Evolutionary conservation across 2,888 invertebrate genomes (phyloP).

Genomic region (Buathra laborator): DNA sequence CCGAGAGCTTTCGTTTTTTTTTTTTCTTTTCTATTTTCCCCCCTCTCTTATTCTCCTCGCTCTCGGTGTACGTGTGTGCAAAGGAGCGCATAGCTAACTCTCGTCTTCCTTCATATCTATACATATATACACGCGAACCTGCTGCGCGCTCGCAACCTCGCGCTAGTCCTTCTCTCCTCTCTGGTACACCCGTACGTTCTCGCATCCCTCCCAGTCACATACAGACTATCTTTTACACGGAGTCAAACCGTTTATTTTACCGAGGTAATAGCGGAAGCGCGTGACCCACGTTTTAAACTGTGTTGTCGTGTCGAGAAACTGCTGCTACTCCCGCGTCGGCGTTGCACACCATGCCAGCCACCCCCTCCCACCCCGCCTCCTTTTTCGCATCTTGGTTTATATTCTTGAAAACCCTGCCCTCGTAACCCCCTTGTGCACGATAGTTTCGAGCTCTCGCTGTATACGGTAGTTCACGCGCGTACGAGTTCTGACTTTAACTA

Average conservation of each 20-base stretch:
- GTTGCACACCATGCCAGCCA: not conserved
- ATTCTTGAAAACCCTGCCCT: slow-evolving; percentile 27
- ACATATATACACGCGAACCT: slow-evolving; percentile 24
- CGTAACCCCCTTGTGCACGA: not conserved
- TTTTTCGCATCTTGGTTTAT: not conserved
- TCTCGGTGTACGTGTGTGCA: slow-evolving; percentile 14
- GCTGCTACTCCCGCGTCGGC: slow-evolving; percentile 38
- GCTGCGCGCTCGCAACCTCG: slow-evolving; percentile 11
- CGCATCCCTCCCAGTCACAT: slow-evolving; percentile 57
- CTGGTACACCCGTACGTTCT: slow-evolving; percentile 19
- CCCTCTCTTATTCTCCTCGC: not conserved
- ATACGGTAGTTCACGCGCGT: not conserved
- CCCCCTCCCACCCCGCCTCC: too few species aligned
- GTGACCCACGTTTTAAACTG: slow-evolving; percentile 73
- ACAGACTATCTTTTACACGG: slow-evolving; percentile 68
- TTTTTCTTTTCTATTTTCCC: slow-evolving; percentile 40
- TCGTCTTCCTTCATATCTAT: slow-evolving; percentile 7
- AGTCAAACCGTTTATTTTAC: slow-evolving; percentile 72
- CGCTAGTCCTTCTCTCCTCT: slow-evolving; percentile 13
- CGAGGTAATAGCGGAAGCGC: slow-evolving; percentile 71
- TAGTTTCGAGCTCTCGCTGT: not conserved
- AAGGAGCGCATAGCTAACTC: slow-evolving; percentile 11
- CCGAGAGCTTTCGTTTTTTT: slow-evolving; percentile 43
- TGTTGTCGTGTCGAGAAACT: slow-evolving; percentile 66
- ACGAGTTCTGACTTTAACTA: slow-evolving; percentile 55